Evolutionary conservation across 2,113 vertebrate genomes (phyloP).

Genomic region (Craseonycteris thonglongyai): DNA sequence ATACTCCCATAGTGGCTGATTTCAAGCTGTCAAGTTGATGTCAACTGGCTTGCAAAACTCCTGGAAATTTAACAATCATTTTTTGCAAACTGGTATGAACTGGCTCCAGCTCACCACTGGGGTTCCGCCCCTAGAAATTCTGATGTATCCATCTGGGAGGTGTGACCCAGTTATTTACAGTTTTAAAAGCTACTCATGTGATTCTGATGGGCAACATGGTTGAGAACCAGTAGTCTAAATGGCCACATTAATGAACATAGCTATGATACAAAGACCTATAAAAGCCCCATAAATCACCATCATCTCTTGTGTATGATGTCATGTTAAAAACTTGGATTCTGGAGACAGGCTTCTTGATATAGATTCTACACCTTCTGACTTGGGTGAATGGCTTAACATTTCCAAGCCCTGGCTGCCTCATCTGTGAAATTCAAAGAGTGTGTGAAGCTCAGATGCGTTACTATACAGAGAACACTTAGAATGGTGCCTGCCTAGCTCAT

Average conservation of each 20-base stretch:
- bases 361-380: not conserved
- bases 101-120: not conserved
- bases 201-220: not conserved
- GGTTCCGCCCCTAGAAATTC: not conserved
- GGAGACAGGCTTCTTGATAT: not conserved
- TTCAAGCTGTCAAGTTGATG: not conserved
- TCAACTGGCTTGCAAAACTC: not conserved
- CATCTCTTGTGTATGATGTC: rapidly evolving
- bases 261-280: not conserved
- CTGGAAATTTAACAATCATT: not conserved
- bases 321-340: not conserved
- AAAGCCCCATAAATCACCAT: not conserved
- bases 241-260: not conserved
- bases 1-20: not conserved
- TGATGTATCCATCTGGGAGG: not conserved
- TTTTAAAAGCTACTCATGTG: not conserved
- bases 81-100: not conserved
- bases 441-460: not conserved
- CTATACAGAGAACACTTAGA: not conserved
- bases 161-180: not conserved
- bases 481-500: not conserved
- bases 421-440: not conserved
- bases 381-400: not conserved
- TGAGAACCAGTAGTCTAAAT: not conserved
- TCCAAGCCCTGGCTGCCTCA: not conserved